phyloP scores from a whole-genome alignment of 2,113 vertebrate species.

The Rhea americana region DNA sequence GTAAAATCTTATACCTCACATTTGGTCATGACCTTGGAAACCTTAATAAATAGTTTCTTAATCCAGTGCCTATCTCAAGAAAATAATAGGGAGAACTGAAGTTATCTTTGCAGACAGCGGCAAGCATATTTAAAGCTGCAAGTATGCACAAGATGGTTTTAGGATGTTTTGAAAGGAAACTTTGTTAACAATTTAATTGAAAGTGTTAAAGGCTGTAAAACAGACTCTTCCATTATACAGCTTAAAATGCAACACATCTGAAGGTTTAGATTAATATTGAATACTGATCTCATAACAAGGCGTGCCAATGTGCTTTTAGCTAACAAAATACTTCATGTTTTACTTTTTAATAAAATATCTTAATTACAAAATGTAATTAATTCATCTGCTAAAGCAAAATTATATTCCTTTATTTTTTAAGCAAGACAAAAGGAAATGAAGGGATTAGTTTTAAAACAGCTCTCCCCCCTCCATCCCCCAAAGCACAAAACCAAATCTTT shows the following conservation, averaged over 20 bases:
- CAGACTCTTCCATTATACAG: neutral
- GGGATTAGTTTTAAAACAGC: neutral
- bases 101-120: neutral
- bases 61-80: neutral
- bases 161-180: conserved; percentile 10
- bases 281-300: neutral
- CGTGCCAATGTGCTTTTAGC: neutral
- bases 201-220: neutral
- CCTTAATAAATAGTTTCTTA: neutral
- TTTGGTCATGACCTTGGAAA: conserved; percentile 8
- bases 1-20: neutral
- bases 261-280: neutral
- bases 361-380: neutral
- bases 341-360: neutral
- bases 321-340: neutral
- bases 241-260: neutral
- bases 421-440: neutral
- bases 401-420: neutral
- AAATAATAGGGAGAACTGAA: neutral
- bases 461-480: neutral
- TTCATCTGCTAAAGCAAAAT: neutral
- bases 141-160: neutral
- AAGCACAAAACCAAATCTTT: neutral
- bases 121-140: neutral
- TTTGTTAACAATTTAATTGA: conserved; percentile 18